Evolutionary conservation across 2,113 vertebrate species (phyloP).

Genomic region (Siniperca chuatsi): DNA sequence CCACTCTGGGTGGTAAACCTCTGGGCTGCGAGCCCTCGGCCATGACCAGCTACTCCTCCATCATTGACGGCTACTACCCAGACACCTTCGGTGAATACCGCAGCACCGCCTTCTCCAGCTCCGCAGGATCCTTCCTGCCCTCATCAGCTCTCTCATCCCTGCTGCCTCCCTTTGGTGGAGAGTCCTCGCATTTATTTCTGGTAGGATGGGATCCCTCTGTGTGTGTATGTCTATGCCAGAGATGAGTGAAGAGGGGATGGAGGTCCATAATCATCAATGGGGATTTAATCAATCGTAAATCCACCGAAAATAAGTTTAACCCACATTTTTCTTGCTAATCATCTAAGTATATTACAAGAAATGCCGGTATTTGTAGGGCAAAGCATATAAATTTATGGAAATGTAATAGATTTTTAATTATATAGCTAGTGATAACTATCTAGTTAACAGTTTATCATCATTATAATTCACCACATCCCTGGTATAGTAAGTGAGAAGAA

Average conservation of each 20-base stretch:
- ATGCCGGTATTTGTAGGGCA: no score
- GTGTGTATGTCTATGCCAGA: not conserved
- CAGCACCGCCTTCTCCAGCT: constrained; percentile 79
- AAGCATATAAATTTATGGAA: no score
- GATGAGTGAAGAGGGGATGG: no score
- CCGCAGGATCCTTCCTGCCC: constrained; percentile 83
- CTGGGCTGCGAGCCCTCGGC: constrained; percentile 86
- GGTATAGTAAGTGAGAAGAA: no score
- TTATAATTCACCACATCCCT: no score
- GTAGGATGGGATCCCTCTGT: constrained; percentile 75
- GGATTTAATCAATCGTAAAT: not conserved
- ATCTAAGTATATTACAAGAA: no score
- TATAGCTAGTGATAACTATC: no score
- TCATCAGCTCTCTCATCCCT: constrained; percentile 86
- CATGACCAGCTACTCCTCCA: constrained; percentile 82
- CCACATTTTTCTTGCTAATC: not conserved
- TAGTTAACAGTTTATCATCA: no score
- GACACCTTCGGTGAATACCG: constrained; percentile 90
- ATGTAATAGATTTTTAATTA: no score
- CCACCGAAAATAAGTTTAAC: not conserved
- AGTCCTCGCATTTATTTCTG: constrained; percentile 87
- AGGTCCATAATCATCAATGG: not conserved
- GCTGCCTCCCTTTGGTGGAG: constrained; percentile 86
- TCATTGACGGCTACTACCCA: constrained; percentile 89
- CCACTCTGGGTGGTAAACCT: constrained; percentile 84